Base-by-base conservation (phyloP, 2,113 vertebrate genomes). In the Ardeotis arabs region DNA sequence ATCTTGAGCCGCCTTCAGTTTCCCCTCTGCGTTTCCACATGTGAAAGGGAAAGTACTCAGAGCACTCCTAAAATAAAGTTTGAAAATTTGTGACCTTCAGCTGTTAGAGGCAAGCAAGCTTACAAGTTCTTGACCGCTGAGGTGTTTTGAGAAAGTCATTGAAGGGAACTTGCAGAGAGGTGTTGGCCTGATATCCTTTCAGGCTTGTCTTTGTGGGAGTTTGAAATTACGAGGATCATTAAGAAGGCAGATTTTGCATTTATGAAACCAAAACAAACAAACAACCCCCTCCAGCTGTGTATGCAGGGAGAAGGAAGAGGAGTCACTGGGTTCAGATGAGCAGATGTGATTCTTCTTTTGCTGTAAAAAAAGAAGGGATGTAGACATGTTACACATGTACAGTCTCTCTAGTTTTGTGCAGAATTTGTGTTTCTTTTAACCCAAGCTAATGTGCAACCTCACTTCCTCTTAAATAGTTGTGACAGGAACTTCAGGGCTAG, bases 401-500 rank as follows among this genome's bases (percentile, higher is more conserved):
- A 1, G 37, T 33, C 12, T 80, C 7, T 50, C 55, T 79, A 63
- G 18, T 77, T 79, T 78, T 87, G 39, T 79, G 53, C 44, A 82
- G 74, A 59, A 67, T 77, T 64, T 49, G 18, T 74, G 29, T 81
- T 93, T 90, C 64, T 94, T 91, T 91, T 75, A 85, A 64, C 37
- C 27, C 59, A 55, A 92, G 50, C 44, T 95, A 75, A 80, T 64
- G n/a, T 87, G 31, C 75, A 88, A 4, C 74, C 59, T 77, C 45
- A 29, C 15, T 95, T 94, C 31, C 66, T 92, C 49, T 39, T 95
- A 95, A 94, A 59, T 37, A 83, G 70, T 75, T 95, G 77, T 95
- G 95, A 94, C 89, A 95, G 89, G 80, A 94, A 92, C 90, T 96
- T 92, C 74, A n/a, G 91, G 93, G 91, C 9, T 50, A 52, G 66